Base-by-base conservation (phyloP, 2,888 invertebrate species). In the Oligia fasciuncula region DNA sequence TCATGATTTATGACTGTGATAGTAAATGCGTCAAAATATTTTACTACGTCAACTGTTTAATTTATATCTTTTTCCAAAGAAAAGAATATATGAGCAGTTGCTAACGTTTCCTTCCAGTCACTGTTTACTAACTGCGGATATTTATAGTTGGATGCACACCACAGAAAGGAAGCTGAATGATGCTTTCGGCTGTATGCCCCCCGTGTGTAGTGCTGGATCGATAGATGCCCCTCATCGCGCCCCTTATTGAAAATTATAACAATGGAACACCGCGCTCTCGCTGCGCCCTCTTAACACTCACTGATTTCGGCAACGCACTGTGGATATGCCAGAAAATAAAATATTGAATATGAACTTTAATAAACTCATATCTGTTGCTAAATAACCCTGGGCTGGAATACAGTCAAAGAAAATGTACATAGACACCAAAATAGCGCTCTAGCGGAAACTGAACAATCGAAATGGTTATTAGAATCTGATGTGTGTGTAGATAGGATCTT, bases 181-280 rank as follows among this genome's bases (percentile, higher is more conserved):
- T 91, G 92, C 91, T 91, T 86, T 91, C 86, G 91, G 88, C 90
- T 93, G 93, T 92, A 91, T 92, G 91, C 92, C 93, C 93, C 91
- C 88, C 90, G 91, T 91, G 90, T 91, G 88, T 90, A 88, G 89
- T 91, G 89, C 90, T 90, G 91, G 93, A 94, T 93, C 94, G 96
- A 96, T 97, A 95, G 95, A 94, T 95, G 95, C 97, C 97, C 97
- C 95, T 95, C 96, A 96, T 95, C 93, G 95, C 95, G 94, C 96
- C 96, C 96, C 96, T 97, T 97, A 97, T 97, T 97, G 96, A 97
- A 97, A 96, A 97, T 97, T 97, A 97, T 96, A 97, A 97, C 96
- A 97, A 97, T 96, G 96, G 96, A 95, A 95, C 96, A 96, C 96
- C 95, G 92, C 94, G 93, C 93, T 91, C 95, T 91, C 91, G 90